phyloP scores from a whole-genome alignment of 2,797 vertebrate species.

The Holocentrus rufus region DNA sequence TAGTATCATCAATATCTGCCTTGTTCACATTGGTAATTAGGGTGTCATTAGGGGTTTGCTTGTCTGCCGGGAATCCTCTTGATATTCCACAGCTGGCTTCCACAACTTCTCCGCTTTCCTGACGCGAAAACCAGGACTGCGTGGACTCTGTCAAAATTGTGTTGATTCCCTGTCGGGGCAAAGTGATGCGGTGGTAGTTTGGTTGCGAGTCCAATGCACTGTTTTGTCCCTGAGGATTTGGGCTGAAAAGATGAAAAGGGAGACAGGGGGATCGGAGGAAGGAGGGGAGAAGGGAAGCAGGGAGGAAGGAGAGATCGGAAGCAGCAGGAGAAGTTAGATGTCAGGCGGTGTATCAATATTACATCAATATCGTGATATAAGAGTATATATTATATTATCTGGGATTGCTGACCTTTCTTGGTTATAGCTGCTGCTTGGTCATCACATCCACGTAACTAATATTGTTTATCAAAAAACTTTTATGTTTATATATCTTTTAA shows the following conservation, averaged over 20 bases:
- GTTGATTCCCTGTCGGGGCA: constrained; percentile 46
- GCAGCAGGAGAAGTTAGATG: not conserved
- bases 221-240: constrained; percentile 13
- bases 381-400: no score
- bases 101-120: constrained; percentile 44
- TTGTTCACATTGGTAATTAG: constrained; percentile 58
- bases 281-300: constrained; percentile 2
- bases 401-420: no score
- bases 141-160: constrained; percentile 38
- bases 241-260: constrained; percentile 17
- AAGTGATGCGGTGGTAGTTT: constrained; percentile 31
- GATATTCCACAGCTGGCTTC: constrained; percentile 53
- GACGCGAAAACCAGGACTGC: constrained; percentile 40
- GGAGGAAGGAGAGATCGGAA: not conserved
- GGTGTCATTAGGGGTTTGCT: constrained; percentile 39
- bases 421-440: no score
- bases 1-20: constrained; percentile 65
- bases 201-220: not conserved
- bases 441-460: no score
- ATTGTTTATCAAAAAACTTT: no score
- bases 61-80: constrained; percentile 50
- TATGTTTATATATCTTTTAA: no score
- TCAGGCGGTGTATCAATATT: no score
- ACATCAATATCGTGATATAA: no score
- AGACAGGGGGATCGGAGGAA: constrained; percentile 4